A percentile compares a stretch with the other conserved stretches of the same genome.
Evolutionary conservation across 1,140 invertebrate genomes (phyloP).

Genomic region (Drosophila sulfurigaster): DNA sequence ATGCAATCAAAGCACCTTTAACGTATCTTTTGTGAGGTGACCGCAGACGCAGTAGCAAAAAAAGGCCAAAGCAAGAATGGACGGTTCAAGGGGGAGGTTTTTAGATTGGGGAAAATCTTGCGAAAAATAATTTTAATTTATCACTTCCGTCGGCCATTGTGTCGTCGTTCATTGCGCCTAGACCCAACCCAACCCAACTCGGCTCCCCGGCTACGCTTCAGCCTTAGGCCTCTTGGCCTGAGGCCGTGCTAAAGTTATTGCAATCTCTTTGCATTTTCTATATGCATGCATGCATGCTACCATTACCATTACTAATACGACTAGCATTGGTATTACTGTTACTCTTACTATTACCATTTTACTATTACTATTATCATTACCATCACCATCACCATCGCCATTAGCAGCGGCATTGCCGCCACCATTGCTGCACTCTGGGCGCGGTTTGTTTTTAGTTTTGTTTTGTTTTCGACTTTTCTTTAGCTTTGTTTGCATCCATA

Average conservation of each 20-base stretch:
- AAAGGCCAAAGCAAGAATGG: neutral
- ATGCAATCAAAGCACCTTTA: slow-evolving; percentile 74
- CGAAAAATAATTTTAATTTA: slow-evolving; percentile 84
- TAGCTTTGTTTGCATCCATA: slow-evolving; percentile 74
- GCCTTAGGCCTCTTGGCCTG: neutral
- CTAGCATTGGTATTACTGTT: slow-evolving; percentile 45
- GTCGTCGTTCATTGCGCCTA: slow-evolving; percentile 61
- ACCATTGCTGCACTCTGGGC: slow-evolving; percentile 69
- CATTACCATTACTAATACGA: slow-evolving; percentile 69
- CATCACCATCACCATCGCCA: slow-evolving; percentile 36
- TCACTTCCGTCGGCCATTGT: slow-evolving; percentile 83
- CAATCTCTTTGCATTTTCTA: slow-evolving; percentile 79
- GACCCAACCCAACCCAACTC: neutral
- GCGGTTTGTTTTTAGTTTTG: slow-evolving; percentile 49
- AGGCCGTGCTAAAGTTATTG: slow-evolving; percentile 50
- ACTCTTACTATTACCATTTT: slow-evolving; percentile 34
- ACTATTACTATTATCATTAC: slow-evolving; percentile 28
- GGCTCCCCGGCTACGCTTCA: neutral
- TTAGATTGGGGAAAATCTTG: slow-evolving; percentile 78
- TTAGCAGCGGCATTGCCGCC: slow-evolving; percentile 24
- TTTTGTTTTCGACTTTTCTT: slow-evolving; percentile 53
- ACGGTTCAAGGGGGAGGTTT: neutral
- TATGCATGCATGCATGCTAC: slow-evolving; percentile 80
- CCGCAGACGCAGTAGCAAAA: slow-evolving; percentile 31
- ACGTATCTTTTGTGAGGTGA: slow-evolving; percentile 37